phyloP scores from a whole-genome alignment of 1,140 invertebrate genomes.

The Brachionus rubens region DNA sequence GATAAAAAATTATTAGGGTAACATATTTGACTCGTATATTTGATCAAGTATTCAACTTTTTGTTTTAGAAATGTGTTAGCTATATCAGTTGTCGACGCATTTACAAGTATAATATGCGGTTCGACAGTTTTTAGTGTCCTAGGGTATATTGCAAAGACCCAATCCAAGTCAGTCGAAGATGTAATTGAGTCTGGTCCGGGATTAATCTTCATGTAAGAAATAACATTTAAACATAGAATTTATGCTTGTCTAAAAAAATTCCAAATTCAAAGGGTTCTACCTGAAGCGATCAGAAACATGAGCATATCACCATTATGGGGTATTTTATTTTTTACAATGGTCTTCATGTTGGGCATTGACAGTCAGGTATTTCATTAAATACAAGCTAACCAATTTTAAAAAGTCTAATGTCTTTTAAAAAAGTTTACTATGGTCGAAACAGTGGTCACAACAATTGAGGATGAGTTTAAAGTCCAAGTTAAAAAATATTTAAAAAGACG shows the following conservation, averaged over 20 bases:
- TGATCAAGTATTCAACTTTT: background rate
- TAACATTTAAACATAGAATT: slow-evolving; percentile 48
- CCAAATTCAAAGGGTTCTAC: slow-evolving; percentile 48
- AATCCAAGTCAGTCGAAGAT: slow-evolving; percentile 53
- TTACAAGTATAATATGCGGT: slow-evolving; percentile 56
- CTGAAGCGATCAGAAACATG: slow-evolving; percentile 57
- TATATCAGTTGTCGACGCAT: slow-evolving; percentile 49
- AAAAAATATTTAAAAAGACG: slow-evolving; percentile 76
- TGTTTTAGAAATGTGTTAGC: slow-evolving; percentile 16
- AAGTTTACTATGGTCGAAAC: slow-evolving; percentile 78
- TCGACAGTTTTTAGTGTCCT: slow-evolving; percentile 58
- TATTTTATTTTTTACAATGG: slow-evolving; percentile 58
- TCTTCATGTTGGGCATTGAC: slow-evolving; percentile 69
- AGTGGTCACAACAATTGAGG: slow-evolving; percentile 83
- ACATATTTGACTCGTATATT: background rate
- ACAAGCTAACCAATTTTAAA: slow-evolving; percentile 8
- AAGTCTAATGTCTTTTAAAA: slow-evolving; percentile 44
- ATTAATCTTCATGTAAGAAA: slow-evolving; percentile 33
- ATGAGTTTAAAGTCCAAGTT: slow-evolving; percentile 79
- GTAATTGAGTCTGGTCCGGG: slow-evolving; percentile 54
- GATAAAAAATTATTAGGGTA: slow-evolving; percentile 37
- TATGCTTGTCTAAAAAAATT: slow-evolving; percentile 55
- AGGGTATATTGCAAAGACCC: slow-evolving; percentile 54
- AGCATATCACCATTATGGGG: slow-evolving; percentile 55
- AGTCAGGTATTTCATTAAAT: slow-evolving; percentile 71